phyloP scores from a whole-genome alignment of 2,113 vertebrate genomes.

The Fulica atra region DNA sequence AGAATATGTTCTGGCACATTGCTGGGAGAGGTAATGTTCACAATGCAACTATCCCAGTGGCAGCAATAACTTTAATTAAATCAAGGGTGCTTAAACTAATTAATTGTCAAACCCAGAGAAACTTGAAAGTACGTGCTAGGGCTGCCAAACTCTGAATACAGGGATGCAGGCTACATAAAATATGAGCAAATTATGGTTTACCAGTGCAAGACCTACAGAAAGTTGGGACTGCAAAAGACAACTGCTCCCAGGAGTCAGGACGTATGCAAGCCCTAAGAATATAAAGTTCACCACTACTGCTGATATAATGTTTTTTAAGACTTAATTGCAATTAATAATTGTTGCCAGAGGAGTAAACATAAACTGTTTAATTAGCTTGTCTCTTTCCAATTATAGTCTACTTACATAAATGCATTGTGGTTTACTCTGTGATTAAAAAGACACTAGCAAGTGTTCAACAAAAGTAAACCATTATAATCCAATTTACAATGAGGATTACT shows the following conservation, averaged over 20 bases:
- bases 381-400: background rate
- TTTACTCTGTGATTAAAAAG: background rate
- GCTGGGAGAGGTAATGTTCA: background rate
- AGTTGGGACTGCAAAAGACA: background rate
- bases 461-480: background rate
- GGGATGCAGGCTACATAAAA: background rate
- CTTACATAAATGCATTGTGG: background rate
- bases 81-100: background rate
- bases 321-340: constrained; percentile 32
- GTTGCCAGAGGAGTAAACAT: background rate
- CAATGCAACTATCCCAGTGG: background rate
- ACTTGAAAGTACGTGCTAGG: background rate
- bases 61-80: constrained; percentile 22
- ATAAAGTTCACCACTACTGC: background rate
- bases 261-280: background rate
- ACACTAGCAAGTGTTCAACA: background rate
- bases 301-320: background rate
- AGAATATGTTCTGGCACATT: background rate
- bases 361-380: background rate
- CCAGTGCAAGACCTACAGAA: background rate
- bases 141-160: background rate
- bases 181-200: background rate
- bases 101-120: constrained; percentile 4
- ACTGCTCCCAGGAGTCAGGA: background rate
- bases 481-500: background rate